phyloP scores from a whole-genome alignment of 1,140 invertebrate species.

The Pentalonia nigronervosa region DNA sequence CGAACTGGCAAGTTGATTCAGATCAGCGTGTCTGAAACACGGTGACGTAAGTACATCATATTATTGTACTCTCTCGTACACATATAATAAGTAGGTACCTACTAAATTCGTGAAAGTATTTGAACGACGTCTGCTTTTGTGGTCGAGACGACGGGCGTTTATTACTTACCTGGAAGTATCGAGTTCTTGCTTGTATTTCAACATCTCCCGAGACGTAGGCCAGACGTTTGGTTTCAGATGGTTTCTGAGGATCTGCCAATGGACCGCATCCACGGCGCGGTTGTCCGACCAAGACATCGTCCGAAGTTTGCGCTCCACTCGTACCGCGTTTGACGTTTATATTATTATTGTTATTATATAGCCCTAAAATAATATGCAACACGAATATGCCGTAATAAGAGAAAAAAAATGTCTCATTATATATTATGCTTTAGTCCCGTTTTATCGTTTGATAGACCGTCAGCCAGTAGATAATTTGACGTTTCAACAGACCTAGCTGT shows the following conservation, averaged over 20 bases:
- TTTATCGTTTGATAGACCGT: background rate
- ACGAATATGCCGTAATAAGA: background rate
- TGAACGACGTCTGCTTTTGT: background rate
- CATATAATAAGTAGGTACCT: background rate
- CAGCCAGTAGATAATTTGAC: background rate
- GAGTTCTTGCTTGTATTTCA: slow-evolving; percentile 49
- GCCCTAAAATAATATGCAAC: background rate
- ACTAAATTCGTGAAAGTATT: background rate
- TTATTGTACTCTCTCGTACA: background rate
- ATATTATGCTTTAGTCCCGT: background rate
- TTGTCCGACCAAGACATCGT: slow-evolving; percentile 45
- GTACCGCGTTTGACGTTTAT: background rate
- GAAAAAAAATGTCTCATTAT: background rate
- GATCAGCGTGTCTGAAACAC: slow-evolving; percentile 42
- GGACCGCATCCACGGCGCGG: slow-evolving; percentile 20
- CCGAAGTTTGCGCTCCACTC: background rate
- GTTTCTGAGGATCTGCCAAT: slow-evolving; percentile 43
- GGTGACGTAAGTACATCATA: background rate
- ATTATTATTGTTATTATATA: background rate
- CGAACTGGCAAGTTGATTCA: slow-evolving; percentile 34
- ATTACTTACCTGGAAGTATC: background rate
- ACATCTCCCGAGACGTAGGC: background rate
- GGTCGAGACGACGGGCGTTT: background rate
- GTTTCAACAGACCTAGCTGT: background rate
- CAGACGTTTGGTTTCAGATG: slow-evolving; percentile 39